Conservation (phyloP, 1,140 invertebrate genomes). For the Listronotus oregonensis region DNA sequence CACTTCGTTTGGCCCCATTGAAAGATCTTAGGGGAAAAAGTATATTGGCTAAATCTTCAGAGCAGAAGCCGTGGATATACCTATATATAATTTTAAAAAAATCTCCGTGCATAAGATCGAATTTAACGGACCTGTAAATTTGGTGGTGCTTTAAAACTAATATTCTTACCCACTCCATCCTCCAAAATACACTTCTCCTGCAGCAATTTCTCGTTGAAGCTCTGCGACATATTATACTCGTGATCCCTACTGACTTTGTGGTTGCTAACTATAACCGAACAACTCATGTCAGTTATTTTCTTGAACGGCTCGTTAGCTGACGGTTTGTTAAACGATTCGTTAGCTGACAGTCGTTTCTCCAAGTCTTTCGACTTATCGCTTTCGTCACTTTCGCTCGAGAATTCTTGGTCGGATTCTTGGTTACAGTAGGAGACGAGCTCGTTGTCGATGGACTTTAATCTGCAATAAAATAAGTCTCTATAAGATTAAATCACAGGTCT, state of each 20-base stretch:
- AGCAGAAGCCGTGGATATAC: too few relatives aligned
- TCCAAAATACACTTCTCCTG: slow-evolving; percentile 53
- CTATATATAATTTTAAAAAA: too few relatives aligned
- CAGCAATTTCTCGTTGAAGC: slow-evolving; percentile 54
- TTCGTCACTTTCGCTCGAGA: slow-evolving; percentile 53
- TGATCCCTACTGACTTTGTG: slow-evolving; percentile 40
- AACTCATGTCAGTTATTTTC: slow-evolving; percentile 49
- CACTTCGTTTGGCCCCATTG: background rate
- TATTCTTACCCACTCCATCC: slow-evolving; percentile 43
- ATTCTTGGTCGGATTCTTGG: slow-evolving; percentile 52
- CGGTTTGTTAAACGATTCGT: too few relatives aligned
- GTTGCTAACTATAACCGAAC: slow-evolving; percentile 49
- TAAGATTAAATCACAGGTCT: too few relatives aligned
- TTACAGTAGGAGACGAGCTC: slow-evolving; percentile 45
- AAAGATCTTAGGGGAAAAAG: background rate
- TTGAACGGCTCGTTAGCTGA: slow-evolving; percentile 13
- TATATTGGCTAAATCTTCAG: too few relatives aligned
- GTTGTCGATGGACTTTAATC: slow-evolving; percentile 46
- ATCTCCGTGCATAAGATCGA: too few relatives aligned
- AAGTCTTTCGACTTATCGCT: slow-evolving; percentile 50
- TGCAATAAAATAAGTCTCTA: slow-evolving; percentile 1
- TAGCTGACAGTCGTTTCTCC: slow-evolving; percentile 32
- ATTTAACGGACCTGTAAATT: too few relatives aligned
- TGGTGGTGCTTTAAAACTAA: too few relatives aligned
- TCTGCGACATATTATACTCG: slow-evolving; percentile 53